Evolutionary conservation across 2,113 vertebrate species (phyloP), one percentile per base, ranked within the genome.

Genomic region (Prunella fulvescens): DNA sequence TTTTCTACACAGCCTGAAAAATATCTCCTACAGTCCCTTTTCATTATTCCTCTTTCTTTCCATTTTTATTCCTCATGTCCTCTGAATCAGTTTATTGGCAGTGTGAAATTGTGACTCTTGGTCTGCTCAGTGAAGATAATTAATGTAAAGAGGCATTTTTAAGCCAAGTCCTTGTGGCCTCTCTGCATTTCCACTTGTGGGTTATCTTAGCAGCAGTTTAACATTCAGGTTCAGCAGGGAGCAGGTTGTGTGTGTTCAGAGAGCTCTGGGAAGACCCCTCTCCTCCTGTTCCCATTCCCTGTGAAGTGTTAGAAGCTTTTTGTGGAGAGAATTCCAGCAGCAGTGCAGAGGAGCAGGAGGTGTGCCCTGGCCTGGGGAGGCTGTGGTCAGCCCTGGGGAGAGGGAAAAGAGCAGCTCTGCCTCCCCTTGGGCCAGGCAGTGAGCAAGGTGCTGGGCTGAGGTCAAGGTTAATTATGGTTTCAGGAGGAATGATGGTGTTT

Each of bases 31-130:
- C 19, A 28, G 33, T 45, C 42, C 47, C 39, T 42, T 29, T 37
- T 33, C 4, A 5, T 29, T 22, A 18, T 33, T 64, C 14, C n/a
- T 58, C 29, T 45, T 53, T 14, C 42, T 33, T 64, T 22, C 19
- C 5, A 0, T 35, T 88, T 71, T 53, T 45, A 29, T 61, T 64
- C 14, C 17, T 0, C 2, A 14, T 0, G 0, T 33, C 33, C 39
- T 42, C 72, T 16, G 35, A 26, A 37, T 47, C 51, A 23, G 28
- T 64, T 53, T 39, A n/a, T 26, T 24, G n/a, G 54, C 80, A 8
- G 4, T 7, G 37, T 83, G 62, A 62, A 86, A 39, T 24, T 1
- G 2, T 12, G 26, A 29, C 42, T 47, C n/a, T 42, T 7, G 0
- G 11, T 86, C 86, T 78, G 56, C 51, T 66, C 86, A 5, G 42